Conservation (phyloP, 2,888 invertebrate species). For the Eupelmus urozonus region DNA sequence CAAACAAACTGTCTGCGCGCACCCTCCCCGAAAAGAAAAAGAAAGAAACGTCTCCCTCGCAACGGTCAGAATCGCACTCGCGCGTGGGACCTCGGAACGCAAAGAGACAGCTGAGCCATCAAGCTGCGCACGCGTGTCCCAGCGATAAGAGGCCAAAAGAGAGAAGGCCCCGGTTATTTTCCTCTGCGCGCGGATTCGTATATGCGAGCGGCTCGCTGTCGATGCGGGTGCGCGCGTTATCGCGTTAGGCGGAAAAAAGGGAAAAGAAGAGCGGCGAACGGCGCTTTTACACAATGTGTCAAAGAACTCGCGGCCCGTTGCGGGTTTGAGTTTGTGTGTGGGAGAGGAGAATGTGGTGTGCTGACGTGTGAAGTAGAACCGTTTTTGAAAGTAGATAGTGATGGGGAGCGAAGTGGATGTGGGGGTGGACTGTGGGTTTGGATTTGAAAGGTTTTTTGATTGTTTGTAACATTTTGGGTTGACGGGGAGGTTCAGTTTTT, state of each 20-base stretch:
- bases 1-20: background rate
- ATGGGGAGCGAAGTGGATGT: too few species aligned
- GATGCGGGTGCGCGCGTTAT: conserved; percentile 40
- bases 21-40: background rate
- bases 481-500: too few species aligned
- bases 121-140: background rate
- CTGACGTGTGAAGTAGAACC: too few species aligned
- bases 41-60: background rate
- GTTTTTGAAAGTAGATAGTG: too few species aligned
- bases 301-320: background rate
- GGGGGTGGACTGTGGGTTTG: too few species aligned
- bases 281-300: background rate
- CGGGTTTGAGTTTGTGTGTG: too few species aligned
- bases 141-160: background rate
- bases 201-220: background rate
- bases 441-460: too few species aligned
- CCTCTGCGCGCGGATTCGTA: conserved; percentile 15
- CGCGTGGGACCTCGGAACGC: background rate
- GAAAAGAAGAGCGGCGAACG: conserved; percentile 10
- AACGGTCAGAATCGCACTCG: background rate
- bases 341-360: background rate
- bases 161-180: background rate
- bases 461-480: too few species aligned
- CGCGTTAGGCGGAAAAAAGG: conserved; percentile 3
- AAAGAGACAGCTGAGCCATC: conserved; percentile 47